Evolutionary conservation across 2,113 vertebrate species (phyloP).

Genomic region (Girardinichthys multiradiatus): DNA sequence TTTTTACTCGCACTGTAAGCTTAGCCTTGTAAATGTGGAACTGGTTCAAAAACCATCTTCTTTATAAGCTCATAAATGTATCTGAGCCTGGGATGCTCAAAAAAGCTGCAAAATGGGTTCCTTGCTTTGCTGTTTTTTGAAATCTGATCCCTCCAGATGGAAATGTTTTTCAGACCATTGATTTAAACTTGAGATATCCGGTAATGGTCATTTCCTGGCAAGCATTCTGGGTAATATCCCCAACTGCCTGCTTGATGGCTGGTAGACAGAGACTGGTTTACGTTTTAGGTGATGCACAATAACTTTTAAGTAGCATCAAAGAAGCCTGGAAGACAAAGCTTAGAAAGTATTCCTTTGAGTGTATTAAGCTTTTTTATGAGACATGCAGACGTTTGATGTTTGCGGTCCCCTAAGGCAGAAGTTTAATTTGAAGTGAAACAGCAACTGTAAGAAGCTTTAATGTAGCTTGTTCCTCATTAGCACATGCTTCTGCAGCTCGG

Average conservation of each 20-base stretch:
- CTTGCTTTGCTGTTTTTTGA: conserved; percentile 28
- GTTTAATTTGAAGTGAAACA: conserved; percentile 61
- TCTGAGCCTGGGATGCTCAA: conserved; percentile 30
- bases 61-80: conserved; percentile 37
- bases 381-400: conserved; percentile 55
- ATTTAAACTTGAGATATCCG: conserved; percentile 39
- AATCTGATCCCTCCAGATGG: conserved; percentile 52
- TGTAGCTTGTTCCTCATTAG: conserved; percentile 61
- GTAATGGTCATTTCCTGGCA: conserved; percentile 37
- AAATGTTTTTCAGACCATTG: conserved; percentile 51
- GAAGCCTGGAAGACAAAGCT: conserved; percentile 27
- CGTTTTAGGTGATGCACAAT: conserved; percentile 4
- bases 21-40: conserved; percentile 14
- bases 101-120: conserved; percentile 30
- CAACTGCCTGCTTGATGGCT: conserved; percentile 13
- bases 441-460: conserved; percentile 60
- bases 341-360: conserved; percentile 10
- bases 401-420: conserved; percentile 38
- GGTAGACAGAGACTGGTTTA: conserved; percentile 7
- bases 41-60: conserved; percentile 45
- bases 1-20: conserved; percentile 11
- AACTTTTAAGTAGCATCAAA: conserved; percentile 14
- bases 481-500: conserved; percentile 40
- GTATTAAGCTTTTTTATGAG: conserved; percentile 57
- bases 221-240: conserved; percentile 18